Conservation (phyloP, 2,888 invertebrate genomes). For the Ecliptopera silaceata region DNA sequence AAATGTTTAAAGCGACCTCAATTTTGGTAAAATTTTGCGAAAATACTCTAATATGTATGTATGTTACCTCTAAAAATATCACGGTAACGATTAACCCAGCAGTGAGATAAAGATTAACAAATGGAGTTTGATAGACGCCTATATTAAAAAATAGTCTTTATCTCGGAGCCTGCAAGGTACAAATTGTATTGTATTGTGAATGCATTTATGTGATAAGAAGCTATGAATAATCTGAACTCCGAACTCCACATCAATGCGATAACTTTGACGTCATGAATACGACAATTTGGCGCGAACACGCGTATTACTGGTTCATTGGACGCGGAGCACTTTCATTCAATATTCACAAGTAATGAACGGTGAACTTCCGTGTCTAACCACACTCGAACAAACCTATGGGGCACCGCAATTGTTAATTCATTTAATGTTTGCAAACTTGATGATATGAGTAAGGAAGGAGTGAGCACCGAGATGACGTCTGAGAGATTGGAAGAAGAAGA, state of each 20-base stretch:
- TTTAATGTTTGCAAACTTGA: no score
- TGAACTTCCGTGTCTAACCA: constrained; percentile 46
- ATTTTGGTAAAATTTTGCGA: no score
- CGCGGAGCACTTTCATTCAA: constrained; percentile 47
- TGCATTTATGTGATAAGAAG: neutral
- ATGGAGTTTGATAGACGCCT: no score
- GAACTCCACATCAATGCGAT: constrained; percentile 28
- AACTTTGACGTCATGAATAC: constrained; percentile 51
- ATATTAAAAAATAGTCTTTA: no score
- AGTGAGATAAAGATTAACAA: no score
- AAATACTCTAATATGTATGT: no score
- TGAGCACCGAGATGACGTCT: no score
- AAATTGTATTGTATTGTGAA: neutral
- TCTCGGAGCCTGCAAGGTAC: neutral
- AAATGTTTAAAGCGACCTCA: no score
- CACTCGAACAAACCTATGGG: constrained; percentile 30
- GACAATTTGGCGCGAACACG: constrained; percentile 53
- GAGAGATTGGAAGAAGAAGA: no score
- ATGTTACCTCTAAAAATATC: no score
- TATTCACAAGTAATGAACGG: constrained; percentile 57
- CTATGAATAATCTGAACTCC: constrained; percentile 19
- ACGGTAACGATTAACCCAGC: no score
- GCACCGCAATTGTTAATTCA: constrained; percentile 4
- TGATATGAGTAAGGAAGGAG: no score
- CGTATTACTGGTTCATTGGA: constrained; percentile 51